These are phyloP conservation scores for Probaryconus sp. DNA, from an alignment of 1,140 invertebrate species.

Conservation along the genomic window DNA sequence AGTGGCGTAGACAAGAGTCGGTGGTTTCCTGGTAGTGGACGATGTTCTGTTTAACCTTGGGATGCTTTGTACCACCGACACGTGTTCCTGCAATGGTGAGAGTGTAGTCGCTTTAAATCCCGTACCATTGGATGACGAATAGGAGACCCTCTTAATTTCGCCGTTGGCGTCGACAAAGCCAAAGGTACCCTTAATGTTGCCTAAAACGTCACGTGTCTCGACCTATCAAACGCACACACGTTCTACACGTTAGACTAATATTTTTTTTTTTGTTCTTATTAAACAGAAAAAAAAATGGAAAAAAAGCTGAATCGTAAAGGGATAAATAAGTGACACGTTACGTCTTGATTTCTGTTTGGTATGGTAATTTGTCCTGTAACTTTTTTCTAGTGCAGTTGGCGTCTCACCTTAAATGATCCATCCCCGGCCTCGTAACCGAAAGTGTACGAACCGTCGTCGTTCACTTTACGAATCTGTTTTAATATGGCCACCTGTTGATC, in stretches of 20 bases:
- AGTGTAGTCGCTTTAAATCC: conserved; percentile 78
- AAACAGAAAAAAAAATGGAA: too few species aligned
- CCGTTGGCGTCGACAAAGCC: conserved; percentile 90
- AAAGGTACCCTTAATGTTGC: conserved; percentile 91
- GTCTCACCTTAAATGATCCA: conserved; percentile 86
- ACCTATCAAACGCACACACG: conserved; percentile 76
- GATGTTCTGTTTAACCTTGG: conserved; percentile 72
- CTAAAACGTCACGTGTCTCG: conserved; percentile 87
- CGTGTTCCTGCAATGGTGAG: conserved; percentile 76
- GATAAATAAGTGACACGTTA: too few species aligned
- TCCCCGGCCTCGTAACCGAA: conserved; percentile 91
- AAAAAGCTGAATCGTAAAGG: conserved; percentile 29
- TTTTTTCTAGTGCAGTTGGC: too few species aligned
- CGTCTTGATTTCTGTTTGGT: too few species aligned
- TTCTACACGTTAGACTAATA: conserved; percentile 45
- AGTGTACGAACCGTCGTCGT: conserved; percentile 90
- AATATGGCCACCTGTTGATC: conserved; percentile 80
- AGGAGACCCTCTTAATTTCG: conserved; percentile 90
- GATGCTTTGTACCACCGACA: conserved; percentile 78
- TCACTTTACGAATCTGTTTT: conserved; percentile 88
- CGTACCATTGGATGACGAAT: conserved; percentile 82
- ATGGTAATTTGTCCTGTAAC: too few species aligned
- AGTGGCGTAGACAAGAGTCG: conserved; percentile 72
- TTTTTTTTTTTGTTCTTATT: too few species aligned
- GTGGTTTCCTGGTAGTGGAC: conserved; percentile 70